A percentile compares a stretch with the other conserved stretches of the same genome.
These are phyloP conservation scores for Drosophila affinis DNA, from an alignment of 2,888 invertebrate genomes.

Conservation along the genomic window DNA sequence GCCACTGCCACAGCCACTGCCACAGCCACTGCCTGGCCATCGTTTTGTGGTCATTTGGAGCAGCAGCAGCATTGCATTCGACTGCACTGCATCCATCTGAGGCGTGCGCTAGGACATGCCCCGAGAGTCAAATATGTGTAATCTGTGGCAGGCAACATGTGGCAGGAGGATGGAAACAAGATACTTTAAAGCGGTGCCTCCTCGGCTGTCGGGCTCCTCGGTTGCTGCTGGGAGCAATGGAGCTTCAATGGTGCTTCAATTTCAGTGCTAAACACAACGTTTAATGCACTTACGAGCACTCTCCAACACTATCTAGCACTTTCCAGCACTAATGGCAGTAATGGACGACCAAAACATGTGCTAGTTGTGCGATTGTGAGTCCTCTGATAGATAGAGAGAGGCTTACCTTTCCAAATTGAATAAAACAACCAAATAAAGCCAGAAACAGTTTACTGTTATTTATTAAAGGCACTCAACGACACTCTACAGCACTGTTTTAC, in stretches of 20 bases:
- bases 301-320: too few relatives aligned
- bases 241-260: not conserved
- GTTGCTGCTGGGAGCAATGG: not conserved
- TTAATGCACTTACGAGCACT: not conserved
- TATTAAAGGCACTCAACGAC: too few relatives aligned
- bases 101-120: slow-evolving; percentile 31
- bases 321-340: not conserved
- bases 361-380: too few relatives aligned
- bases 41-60: slow-evolving; percentile 34
- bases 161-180: not conserved
- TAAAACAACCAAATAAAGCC: too few relatives aligned
- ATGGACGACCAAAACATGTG: not conserved
- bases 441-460: too few relatives aligned
- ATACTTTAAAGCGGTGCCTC: not conserved
- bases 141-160: not conserved
- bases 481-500: too few relatives aligned
- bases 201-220: not conserved
- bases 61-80: not conserved
- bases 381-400: too few relatives aligned
- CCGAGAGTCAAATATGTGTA: slow-evolving; percentile 6
- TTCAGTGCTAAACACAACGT: not conserved
- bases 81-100: not conserved
- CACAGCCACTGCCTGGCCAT: not conserved
- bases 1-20: not conserved
- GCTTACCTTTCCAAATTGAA: too few relatives aligned